Evolutionary conservation across 2,888 invertebrate species (phyloP), one percentile per base, ranked within the genome.

Genomic region (Heliconius ethilla): DNA sequence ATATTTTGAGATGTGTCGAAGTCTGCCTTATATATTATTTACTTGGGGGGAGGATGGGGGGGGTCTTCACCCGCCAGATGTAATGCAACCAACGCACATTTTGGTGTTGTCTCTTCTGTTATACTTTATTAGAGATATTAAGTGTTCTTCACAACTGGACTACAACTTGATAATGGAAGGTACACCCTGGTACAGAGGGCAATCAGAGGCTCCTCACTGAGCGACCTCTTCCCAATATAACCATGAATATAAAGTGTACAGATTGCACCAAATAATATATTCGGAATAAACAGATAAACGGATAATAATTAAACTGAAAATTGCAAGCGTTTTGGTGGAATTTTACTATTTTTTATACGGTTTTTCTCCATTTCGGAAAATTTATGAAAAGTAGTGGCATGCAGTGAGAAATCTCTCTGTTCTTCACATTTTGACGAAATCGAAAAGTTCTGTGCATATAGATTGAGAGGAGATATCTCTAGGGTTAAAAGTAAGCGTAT

Each of bases 21-120:
- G 91, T 90, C 88, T 89, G 84, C 82, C 83, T 90, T 85, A 92
- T 92, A 89, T 91, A 90, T 92, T 92, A 92, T 92, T 90, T 90
- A 92, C 86, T 85, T 82, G 86, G 81, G 83, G 82, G 85, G 86
- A 87, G 1, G 33, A 33, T 33, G 33, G 82, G 85, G 86, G 87
- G 86, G 81, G 87, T 51, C 45, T 27, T 66, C 84, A 83, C 59
- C 59, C n/a, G n/a, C 59, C 59, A 6, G n/a, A 59, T 59, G n/a
- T 59, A n/a, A n/a, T n/a, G 59, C 59, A 59, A n/a, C 59, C 59
- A 59, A 11, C n/a, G n/a, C 22, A 11, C n/a, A 11, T 10, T 59
- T 11, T n/a, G 11, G n/a, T 59, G n/a, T 59, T 59, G n/a, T 59
- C 59, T 59, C n/a, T n/a, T 59, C n/a, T 59, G 33, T n/a, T 55